These are phyloP conservation scores for Chydorus sphaericus DNA, from an alignment of 2,888 invertebrate genomes.

Conservation along the genomic window DNA sequence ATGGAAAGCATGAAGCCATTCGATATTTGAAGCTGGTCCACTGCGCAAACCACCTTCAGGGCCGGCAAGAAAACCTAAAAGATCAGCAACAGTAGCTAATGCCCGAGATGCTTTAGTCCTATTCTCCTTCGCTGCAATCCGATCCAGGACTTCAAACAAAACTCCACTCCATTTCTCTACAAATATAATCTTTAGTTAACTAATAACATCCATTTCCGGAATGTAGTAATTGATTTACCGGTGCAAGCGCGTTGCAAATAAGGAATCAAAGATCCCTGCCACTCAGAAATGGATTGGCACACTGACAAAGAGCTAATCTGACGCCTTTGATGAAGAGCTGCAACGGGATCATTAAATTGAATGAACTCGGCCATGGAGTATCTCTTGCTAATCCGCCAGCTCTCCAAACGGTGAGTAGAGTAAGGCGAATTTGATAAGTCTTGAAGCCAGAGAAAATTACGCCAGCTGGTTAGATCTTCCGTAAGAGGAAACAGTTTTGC, in stretches of 20 bases:
- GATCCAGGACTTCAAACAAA: constrained; percentile 7
- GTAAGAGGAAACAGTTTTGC: background rate
- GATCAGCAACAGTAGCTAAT: constrained; percentile 32
- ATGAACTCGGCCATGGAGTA: constrained; percentile 8
- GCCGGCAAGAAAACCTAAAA: constrained; percentile 31
- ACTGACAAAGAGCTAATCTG: background rate
- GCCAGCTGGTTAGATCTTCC: background rate
- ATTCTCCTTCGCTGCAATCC: background rate
- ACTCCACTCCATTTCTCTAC: constrained; percentile 6
- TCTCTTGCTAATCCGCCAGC: background rate
- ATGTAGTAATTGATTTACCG: constrained; percentile 4
- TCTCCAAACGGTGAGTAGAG: constrained; percentile 1
- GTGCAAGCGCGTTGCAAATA: constrained; percentile 12
- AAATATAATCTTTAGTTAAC: background rate
- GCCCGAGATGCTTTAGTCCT: constrained; percentile 17
- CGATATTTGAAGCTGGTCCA: constrained; percentile 34
- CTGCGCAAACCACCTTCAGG: constrained; percentile 33
- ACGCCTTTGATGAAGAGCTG: background rate
- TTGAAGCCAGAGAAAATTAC: constrained; percentile 7
- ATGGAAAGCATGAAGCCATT: constrained; percentile 29
- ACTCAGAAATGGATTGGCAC: background rate
- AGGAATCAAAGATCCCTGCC: constrained; percentile 2
- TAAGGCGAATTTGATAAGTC: constrained; percentile 5
- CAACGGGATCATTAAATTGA: background rate
- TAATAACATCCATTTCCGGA: too few relatives aligned